Evolutionary conservation across 2,113 vertebrate species (phyloP).

Genomic region (Oceanites oceanicus): DNA sequence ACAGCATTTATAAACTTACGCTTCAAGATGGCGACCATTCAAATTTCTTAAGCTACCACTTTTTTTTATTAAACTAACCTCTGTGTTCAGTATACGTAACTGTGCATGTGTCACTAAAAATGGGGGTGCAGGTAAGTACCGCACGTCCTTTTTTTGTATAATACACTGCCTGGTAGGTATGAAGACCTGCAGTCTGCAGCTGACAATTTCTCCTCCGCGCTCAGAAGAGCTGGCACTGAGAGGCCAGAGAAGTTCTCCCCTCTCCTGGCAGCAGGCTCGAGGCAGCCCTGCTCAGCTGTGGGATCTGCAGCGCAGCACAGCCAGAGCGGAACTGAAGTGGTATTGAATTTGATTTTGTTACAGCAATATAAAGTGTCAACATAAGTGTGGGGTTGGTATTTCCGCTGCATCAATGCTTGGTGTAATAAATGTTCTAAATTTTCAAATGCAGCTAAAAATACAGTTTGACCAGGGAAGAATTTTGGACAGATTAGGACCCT

Average conservation of each 20-base stretch:
- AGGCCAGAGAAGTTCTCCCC: neutral
- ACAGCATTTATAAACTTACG: neutral
- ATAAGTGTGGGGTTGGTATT: neutral
- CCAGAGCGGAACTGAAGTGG: neutral
- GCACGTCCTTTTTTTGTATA: neutral
- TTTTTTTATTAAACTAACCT: neutral
- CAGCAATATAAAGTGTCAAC: neutral
- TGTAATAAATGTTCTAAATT: neutral
- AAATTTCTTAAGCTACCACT: neutral
- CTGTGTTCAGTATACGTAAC: neutral
- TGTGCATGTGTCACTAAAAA: neutral
- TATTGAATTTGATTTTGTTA: neutral
- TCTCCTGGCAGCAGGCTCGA: neutral
- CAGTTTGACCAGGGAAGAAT: neutral
- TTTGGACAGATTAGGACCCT: neutral
- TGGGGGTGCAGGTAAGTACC: neutral
- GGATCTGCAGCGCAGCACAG: neutral
- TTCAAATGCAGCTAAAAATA: neutral
- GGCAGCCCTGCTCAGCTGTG: neutral
- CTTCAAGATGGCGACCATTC: neutral
- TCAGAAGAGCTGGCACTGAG: neutral
- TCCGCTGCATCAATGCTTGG: neutral
- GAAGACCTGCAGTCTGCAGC: neutral
- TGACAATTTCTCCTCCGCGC: neutral
- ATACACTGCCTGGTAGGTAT: fast-evolving